Base-by-base conservation (phyloP, 2,797 vertebrate genomes). In the Hydrolagus colliei region DNA sequence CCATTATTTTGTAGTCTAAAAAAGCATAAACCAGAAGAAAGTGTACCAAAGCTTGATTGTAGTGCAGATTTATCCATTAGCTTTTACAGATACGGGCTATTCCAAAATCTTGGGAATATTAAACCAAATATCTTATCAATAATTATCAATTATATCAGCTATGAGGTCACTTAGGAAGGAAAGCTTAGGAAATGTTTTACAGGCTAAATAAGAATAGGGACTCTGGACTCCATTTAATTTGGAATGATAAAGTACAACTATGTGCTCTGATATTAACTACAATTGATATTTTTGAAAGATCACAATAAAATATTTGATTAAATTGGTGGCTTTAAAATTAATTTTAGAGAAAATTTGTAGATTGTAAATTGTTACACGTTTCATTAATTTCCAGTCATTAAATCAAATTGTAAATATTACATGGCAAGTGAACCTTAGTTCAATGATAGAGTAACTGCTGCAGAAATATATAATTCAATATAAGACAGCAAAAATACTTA, bases 51-150 rank as follows among this genome's bases (percentile, higher is more conserved):
- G 16, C 20, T 65, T 20, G 22, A 68, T 41, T 41, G 67, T 41
- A 82, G 63, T 82, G 27, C 16, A 41, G 63, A 68, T 82, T 80
- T 82, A 65, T 9, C 13, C 65, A 82, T 67, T 82, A 82, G 63
- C 27, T 82, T 82, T 59, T n/a, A 20, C 22, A 67, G 16, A 32
- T 35, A 68, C 79, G 68, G 79, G 65, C 79, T 82, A 68, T 12
- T 68, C 79, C 79, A 82, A 32, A 82, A 68, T 8, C 16, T 3
- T 27, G 12, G 63, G n/a, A 80, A 61, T 78, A 52, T 52, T n/a
- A 73, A 73, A 73, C 9, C 12, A 14, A 73, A 73, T 3, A 20
- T 8, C 14, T 22, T 82, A n/a, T 67, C 1, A 68, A 82, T 67
- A 32, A 6, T 65, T 11, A 52, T 52, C 41, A 52, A 52, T 52